Conservation (phyloP, 2,113 vertebrate species). For the Actinemys pallida region DNA sequence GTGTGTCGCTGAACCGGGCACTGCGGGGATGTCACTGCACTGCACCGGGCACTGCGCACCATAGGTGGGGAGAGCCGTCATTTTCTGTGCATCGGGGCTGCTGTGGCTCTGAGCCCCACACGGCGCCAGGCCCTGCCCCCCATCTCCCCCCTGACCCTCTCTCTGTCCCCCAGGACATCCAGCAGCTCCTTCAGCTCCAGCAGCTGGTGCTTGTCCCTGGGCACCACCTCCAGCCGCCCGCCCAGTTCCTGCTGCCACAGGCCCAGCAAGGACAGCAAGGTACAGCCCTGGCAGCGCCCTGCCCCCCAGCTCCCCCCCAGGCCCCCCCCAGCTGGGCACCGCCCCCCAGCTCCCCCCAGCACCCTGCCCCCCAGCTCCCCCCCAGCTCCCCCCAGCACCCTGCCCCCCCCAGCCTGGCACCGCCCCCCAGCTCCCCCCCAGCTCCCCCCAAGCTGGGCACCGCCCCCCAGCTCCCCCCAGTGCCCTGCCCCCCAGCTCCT, state of each 20-base stretch:
- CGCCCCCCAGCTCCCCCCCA: too few relatives aligned
- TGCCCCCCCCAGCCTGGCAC: too few relatives aligned
- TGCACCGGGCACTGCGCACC: too few relatives aligned
- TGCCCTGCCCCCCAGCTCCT: not conserved
- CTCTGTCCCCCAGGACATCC: constrained; percentile 83
- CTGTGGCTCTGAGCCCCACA: not conserved
- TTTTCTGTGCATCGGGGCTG: too few relatives aligned
- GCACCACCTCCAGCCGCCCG: constrained; percentile 87
- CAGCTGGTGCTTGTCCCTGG: constrained; percentile 91
- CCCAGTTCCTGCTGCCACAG: constrained; percentile 92
- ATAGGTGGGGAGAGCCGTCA: not conserved
- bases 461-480: too few relatives aligned
- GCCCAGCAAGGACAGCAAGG: constrained; percentile 93
- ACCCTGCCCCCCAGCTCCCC: too few relatives aligned
- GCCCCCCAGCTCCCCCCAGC: too few relatives aligned
- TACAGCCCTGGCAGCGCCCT: constrained; percentile 38
- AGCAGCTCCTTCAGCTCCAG: constrained; percentile 93
- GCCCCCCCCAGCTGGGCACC: accelerated
- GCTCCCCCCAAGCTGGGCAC: too few relatives aligned
- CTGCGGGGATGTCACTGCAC: too few relatives aligned
- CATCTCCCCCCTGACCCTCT: not conserved
- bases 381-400: too few relatives aligned
- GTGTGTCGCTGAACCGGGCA: too few relatives aligned
- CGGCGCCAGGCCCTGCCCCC: not conserved
- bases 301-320: too few relatives aligned